Base-by-base conservation (phyloP, 2,888 invertebrate genomes). In the Dendrolimus pini region DNA sequence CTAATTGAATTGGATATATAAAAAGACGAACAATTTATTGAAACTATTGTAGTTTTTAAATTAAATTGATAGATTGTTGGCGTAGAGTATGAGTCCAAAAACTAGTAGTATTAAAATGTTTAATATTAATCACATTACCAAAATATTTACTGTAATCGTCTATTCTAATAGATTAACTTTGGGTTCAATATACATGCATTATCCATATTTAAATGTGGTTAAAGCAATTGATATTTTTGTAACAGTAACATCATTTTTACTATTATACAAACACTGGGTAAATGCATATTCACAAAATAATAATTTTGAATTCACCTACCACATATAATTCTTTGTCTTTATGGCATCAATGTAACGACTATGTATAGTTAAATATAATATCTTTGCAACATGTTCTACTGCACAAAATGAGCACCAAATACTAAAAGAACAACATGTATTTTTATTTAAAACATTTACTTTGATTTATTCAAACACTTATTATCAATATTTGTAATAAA, bases 261-360 rank as follows among this genome's bases (percentile, higher is more conserved):
- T 54, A 30, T 55, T 58, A 41, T 56, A 68, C 61, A 75, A 82
- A 83, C 80, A 85, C 74, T 74, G 72, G 79, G 81, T 86, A 87
- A 89, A 88, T 85, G 81, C 80, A 80, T 72, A 75, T 78, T 85
- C 82, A 80, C 80, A 85, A 86, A 86, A 85, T 82, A 81, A 83
- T 75, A 73, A 72, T 71, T 77, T 65, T 78, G 73, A 72, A 66
- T 63, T 42, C 54, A 41, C 68, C 62, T 71, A 72, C 57, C 71
- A 72, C 69, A 30, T 30, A 67, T 77, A 76, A 62, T 61, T 69
- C 64, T 65, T 66, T 60, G 62, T 18, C 41, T 14, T 18, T 47
- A 47, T 47, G 47, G 47, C 47, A 56, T 60, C 55, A 63, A 65
- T 67, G 59, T 71, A 74, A 55, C 58, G 18, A 41, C 13, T 52